Conservation (phyloP, 1,140 invertebrate genomes). For the Drosophila simulans region DNA sequence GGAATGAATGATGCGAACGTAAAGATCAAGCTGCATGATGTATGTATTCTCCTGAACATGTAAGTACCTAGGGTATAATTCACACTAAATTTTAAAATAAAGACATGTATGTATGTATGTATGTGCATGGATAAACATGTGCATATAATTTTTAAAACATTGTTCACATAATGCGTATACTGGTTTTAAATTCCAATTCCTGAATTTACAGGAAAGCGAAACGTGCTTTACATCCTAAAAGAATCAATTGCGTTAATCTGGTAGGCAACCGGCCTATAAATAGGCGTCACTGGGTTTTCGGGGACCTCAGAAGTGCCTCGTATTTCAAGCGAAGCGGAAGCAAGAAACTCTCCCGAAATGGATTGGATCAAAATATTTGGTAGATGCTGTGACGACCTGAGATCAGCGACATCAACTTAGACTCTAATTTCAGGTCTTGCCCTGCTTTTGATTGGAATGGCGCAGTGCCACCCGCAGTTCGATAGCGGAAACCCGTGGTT, state of each 20-base stretch:
- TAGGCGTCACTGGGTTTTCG: background rate
- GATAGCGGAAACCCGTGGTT: slow-evolving; percentile 10
- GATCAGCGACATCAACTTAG: background rate
- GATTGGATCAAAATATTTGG: slow-evolving; percentile 1
- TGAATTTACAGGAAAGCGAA: background rate
- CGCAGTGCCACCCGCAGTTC: slow-evolving; percentile 20
- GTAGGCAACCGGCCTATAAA: slow-evolving; percentile 20
- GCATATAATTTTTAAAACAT: too few relatives aligned
- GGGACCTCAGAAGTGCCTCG: slow-evolving; percentile 8
- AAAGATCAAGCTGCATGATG: too few relatives aligned
- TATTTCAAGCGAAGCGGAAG: slow-evolving; percentile 8
- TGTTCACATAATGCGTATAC: too few relatives aligned
- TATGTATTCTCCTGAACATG: too few relatives aligned
- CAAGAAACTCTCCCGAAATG: slow-evolving; percentile 12
- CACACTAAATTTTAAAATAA: too few relatives aligned
- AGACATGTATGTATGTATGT: too few relatives aligned
- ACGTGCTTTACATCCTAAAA: too few relatives aligned
- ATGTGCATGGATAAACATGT: too few relatives aligned
- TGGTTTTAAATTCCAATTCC: too few relatives aligned
- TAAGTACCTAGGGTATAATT: too few relatives aligned
- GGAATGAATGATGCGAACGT: too few relatives aligned
- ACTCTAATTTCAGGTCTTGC: background rate
- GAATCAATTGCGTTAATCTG: slow-evolving; percentile 14
- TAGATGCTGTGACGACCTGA: background rate
- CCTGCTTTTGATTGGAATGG: slow-evolving; percentile 12